Conservation (phyloP, 2,888 invertebrate genomes). For the Noctua janthe region DNA sequence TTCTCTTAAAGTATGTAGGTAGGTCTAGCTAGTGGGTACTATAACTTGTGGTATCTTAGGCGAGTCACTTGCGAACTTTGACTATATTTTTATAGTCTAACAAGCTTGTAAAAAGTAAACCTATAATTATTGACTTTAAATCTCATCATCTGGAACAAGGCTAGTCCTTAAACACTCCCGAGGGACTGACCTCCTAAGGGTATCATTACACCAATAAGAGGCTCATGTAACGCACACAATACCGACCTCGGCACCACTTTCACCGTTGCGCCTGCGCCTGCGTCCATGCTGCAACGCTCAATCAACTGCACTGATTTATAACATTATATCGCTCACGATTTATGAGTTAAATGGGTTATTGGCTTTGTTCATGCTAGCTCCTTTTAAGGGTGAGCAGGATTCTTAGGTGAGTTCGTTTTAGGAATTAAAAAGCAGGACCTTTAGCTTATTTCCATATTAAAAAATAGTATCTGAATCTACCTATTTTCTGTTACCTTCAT, state of each 20-base stretch:
- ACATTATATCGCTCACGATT: conserved; percentile 40
- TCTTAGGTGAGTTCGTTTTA: background rate
- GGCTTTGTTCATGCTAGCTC: background rate
- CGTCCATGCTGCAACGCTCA: conserved; percentile 53
- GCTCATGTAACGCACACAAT: conserved; percentile 36
- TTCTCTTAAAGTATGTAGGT: too few species aligned
- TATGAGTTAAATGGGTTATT: conserved; percentile 40
- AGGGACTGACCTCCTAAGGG: conserved; percentile 3
- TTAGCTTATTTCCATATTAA: background rate
- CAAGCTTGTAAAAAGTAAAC: background rate
- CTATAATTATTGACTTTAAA: background rate
- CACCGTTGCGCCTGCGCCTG: conserved; percentile 58
- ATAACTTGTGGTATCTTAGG: too few species aligned
- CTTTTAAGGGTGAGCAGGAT: conserved; percentile 8
- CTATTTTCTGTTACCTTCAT: background rate
- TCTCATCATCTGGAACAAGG: background rate
- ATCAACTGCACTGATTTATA: conserved; percentile 52
- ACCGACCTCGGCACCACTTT: conserved; percentile 63
- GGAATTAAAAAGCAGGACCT: background rate
- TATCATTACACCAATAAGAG: background rate
- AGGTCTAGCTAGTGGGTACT: too few species aligned
- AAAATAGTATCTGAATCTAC: background rate
- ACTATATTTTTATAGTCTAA: too few species aligned
- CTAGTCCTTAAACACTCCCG: background rate
- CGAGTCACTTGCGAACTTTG: too few species aligned